Evolutionary conservation across 2,113 vertebrate species (phyloP), one percentile per base, ranked within the genome.

Genomic region (Atherinomorus stipes): DNA sequence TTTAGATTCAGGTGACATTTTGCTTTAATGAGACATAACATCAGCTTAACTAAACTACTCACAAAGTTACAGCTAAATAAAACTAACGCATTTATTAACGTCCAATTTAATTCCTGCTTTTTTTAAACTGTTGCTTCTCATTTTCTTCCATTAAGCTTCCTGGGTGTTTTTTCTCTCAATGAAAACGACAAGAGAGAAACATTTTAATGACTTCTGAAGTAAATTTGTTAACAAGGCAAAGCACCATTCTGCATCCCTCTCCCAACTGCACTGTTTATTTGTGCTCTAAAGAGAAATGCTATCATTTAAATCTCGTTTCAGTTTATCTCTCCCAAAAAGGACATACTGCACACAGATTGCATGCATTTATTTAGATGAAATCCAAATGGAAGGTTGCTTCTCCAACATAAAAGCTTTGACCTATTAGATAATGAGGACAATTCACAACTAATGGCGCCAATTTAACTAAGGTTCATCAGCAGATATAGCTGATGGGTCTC

Each of bases 81-180:
- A 56, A 18, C 77, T 86, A 85, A 88, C 88, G 81, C 87, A 88
- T 92, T 90, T 86, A 90, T 92, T 91, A 88, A 85, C 69, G 85
- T 89, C 75, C 60, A 74, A 78, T 87, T 89, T 89, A 87, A 91
- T 87, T 79, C 83, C 59, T 1, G 47, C 62, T 26, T 56, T 86
- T 87, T 85, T 37, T 71, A 69, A 87, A 74, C 66, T 1, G 57
- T 50, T 73, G 52, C 75, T 76, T 83, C 86, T 86, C 58, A 82
- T 91, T 89, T 87, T 74, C 84, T 61, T 84, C 81, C 85, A 86
- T 86, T 87, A 85, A 59, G 40, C 56, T 73, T 73, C 77, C 66
- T 37, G 61, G n/a, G 28, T 70, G 65, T 28, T 76, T 71, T 80
- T 76, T 71, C 78, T 68, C 28, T 40, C 18, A 31, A 34, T 78